phyloP scores from a whole-genome alignment of 2,888 invertebrate genomes.

The Mythimna lalbum region DNA sequence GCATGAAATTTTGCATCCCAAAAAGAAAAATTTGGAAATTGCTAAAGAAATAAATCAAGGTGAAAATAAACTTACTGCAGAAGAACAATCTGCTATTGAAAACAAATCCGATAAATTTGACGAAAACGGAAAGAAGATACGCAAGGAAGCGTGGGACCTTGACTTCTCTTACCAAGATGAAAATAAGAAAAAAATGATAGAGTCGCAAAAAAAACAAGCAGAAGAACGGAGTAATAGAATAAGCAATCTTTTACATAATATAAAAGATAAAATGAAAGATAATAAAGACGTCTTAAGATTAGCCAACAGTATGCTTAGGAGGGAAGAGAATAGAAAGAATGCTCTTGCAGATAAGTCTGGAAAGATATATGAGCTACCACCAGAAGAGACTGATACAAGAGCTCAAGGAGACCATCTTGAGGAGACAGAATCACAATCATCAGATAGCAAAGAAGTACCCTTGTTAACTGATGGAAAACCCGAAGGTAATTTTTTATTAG shows the following conservation, averaged over 20 bases:
- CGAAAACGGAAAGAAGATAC: constrained; percentile 61
- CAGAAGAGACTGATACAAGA: constrained; percentile 70
- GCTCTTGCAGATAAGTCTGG: constrained; percentile 55
- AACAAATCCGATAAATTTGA: constrained; percentile 11
- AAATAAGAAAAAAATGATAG: constrained; percentile 69
- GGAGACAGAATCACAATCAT: constrained; percentile 26
- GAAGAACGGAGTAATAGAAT: constrained; percentile 79
- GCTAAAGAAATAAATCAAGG: constrained; percentile 28
- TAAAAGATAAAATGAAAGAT: constrained; percentile 87
- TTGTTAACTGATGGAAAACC: constrained; percentile 20
- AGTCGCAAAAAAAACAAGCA: constrained; percentile 74
- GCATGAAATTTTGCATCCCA: constrained; percentile 80
- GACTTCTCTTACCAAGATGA: constrained; percentile 71
- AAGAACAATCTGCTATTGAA: not conserved
- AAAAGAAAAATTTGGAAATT: constrained; percentile 30
- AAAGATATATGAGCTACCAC: constrained; percentile 64
- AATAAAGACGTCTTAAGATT: constrained; percentile 83
- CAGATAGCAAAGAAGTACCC: constrained; percentile 18
- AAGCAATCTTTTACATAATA: constrained; percentile 79
- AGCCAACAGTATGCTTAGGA: constrained; percentile 81
- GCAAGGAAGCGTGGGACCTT: constrained; percentile 79
- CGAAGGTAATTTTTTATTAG: constrained; percentile 33
- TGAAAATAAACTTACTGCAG: constrained; percentile 27
- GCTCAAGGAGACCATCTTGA: constrained; percentile 79
- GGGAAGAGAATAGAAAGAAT: constrained; percentile 77